phyloP scores from a whole-genome alignment of 2,797 vertebrate genomes.

The Anguilla megastoma region DNA sequence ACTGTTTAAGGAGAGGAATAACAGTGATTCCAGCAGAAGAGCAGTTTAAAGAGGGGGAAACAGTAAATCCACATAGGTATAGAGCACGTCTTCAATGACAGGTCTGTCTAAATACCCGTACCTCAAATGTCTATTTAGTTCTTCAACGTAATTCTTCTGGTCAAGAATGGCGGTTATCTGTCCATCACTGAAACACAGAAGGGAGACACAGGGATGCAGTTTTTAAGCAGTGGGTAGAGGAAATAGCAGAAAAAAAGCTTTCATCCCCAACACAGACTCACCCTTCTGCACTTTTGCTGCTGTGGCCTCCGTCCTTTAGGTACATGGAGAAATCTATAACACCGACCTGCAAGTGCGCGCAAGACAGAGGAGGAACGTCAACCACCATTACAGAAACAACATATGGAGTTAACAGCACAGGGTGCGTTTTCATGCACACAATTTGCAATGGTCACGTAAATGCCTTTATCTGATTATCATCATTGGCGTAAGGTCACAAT shows the following conservation, averaged over 20 bases:
- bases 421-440: too few relatives aligned
- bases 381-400: background rate
- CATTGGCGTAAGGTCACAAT: too few relatives aligned
- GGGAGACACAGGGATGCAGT: background rate
- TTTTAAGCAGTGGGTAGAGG: background rate
- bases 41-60: background rate
- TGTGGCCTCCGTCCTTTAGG: constrained; percentile 91
- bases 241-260: background rate
- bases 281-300: constrained; percentile 94
- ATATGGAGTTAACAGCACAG: background rate
- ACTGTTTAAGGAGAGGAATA: constrained; percentile 62
- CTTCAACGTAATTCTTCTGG: constrained; percentile 99
- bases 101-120: constrained; percentile 51
- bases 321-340: constrained; percentile 99
- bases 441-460: too few relatives aligned
- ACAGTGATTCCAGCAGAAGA: background rate
- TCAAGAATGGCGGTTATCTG: constrained; percentile 98
- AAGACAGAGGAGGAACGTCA: background rate
- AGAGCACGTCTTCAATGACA: background rate
- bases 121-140: constrained; percentile 98
- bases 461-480: too few relatives aligned
- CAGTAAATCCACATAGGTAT: background rate
- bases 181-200: constrained; percentile 74
- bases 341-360: constrained; percentile 78
- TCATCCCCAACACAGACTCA: constrained; percentile 63